Evolutionary conservation across 2,113 vertebrate species (phyloP).

Genomic region (Peromyscus leucopus): DNA sequence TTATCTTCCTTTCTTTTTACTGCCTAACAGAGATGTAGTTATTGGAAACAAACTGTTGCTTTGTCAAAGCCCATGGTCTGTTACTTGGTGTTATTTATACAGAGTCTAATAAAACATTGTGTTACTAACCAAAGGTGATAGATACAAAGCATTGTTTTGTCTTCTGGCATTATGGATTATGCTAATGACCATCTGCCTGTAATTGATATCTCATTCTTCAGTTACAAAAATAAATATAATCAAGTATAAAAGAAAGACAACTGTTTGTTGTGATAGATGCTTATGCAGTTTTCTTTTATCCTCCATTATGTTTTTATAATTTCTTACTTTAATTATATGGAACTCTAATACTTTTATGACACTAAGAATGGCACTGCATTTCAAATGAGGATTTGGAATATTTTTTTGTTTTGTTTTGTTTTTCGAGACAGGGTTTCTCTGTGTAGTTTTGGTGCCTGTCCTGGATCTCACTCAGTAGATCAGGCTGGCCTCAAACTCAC

Average conservation of each 20-base stretch:
- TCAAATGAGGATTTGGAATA: conserved; percentile 67
- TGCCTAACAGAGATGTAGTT: conserved; percentile 40
- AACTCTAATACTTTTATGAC: conserved; percentile 68
- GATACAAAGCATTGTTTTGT: conserved; percentile 86
- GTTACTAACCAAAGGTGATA: conserved; percentile 88
- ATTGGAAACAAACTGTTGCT: conserved; percentile 78
- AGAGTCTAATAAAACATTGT: conserved; percentile 86
- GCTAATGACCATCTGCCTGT: conserved; percentile 88
- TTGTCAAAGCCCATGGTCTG: conserved; percentile 79
- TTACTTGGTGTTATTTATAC: conserved; percentile 82
- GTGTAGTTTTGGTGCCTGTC: too few species aligned
- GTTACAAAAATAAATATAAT: conserved; percentile 80
- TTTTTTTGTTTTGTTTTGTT: neutral
- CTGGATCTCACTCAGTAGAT: too few species aligned
- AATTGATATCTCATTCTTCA: conserved; percentile 88
- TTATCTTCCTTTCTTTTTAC: conserved; percentile 76
- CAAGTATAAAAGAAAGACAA: conserved; percentile 75
- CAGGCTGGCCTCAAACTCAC: too few species aligned
- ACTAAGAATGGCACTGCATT: conserved; percentile 35
- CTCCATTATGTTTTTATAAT: conserved; percentile 75
- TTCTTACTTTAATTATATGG: conserved; percentile 79
- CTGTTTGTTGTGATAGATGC: conserved; percentile 83
- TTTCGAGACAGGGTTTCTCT: too few species aligned
- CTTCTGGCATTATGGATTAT: conserved; percentile 88
- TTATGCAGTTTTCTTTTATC: conserved; percentile 82